Evolutionary conservation across 2,888 invertebrate species (phyloP).

Genomic region (Cremastinae sp.): DNA sequence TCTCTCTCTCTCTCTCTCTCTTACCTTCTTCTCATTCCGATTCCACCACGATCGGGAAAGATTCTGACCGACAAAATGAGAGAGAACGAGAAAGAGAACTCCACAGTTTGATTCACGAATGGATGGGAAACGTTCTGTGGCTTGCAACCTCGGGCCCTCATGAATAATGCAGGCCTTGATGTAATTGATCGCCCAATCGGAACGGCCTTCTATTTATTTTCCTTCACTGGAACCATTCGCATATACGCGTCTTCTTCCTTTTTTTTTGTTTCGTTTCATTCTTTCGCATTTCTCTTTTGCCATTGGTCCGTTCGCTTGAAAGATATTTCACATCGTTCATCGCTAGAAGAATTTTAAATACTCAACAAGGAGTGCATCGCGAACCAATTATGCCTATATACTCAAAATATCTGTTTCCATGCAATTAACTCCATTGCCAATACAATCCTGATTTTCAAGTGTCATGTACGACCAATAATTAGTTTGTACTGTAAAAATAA

Average conservation of each 20-base stretch:
- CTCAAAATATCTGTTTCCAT: conserved; percentile 30
- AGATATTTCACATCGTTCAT: conserved; percentile 79
- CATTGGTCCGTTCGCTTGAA: conserved; percentile 65
- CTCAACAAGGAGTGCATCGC: conserved; percentile 42
- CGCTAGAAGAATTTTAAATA: conserved; percentile 70
- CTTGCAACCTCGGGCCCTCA: conserved; percentile 75
- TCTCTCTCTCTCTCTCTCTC: conserved; percentile 35
- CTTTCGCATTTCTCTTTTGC: conserved; percentile 32
- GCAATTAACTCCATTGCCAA: no score
- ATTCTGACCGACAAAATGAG: conserved; percentile 54
- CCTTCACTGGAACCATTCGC: conserved; percentile 74
- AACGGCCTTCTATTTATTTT: conserved; percentile 80
- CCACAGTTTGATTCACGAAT: conserved; percentile 72
- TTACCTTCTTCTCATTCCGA: conserved; percentile 46
- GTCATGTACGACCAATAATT: no score
- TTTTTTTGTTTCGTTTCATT: conserved; percentile 24
- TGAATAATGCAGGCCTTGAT: conserved; percentile 79
- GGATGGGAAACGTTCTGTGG: conserved; percentile 73
- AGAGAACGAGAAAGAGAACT: conserved; percentile 51
- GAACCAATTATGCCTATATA: conserved; percentile 45
- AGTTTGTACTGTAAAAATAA: no score
- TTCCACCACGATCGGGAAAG: conserved; percentile 58
- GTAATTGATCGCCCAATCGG: conserved; percentile 80
- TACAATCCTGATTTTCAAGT: no score
- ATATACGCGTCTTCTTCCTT: conserved; percentile 65